Evolutionary conservation across 2,888 invertebrate genomes (phyloP).

Genomic region (Xanthorhoe spadicearia): DNA sequence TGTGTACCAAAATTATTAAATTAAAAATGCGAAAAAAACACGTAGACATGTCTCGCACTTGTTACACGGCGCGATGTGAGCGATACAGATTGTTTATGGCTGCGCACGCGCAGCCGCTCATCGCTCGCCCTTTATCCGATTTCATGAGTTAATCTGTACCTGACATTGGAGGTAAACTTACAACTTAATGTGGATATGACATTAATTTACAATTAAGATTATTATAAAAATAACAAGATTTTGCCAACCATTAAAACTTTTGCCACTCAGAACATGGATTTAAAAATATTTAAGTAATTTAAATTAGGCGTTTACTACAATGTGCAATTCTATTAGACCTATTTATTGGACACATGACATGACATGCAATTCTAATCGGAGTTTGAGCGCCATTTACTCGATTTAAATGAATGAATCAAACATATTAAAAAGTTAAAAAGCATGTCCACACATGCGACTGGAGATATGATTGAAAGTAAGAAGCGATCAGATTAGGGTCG

Average conservation of each 20-base stretch:
- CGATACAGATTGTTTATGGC: conserved; percentile 63
- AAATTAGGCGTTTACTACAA: too few species aligned
- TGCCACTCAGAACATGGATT: too few species aligned
- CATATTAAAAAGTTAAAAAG: neutral
- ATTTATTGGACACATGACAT: too few species aligned
- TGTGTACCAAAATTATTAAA: neutral
- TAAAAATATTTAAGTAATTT: too few species aligned
- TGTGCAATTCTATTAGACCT: too few species aligned
- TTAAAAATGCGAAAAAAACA: conserved; percentile 9
- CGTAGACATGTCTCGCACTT: conserved; percentile 16
- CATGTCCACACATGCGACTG: conserved; percentile 42
- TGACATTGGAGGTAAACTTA: conserved; percentile 20
- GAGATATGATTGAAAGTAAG: conserved; percentile 64
- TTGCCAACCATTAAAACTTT: too few species aligned
- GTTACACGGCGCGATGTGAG: conserved; percentile 39
- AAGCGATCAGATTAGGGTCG: conserved; percentile 64
- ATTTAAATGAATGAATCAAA: neutral
- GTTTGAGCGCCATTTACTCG: too few species aligned
- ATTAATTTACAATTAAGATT: neutral
- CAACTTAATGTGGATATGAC: conserved; percentile 13
- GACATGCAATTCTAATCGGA: too few species aligned
- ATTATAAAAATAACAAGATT: too few species aligned
- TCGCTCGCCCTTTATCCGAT: conserved; percentile 62
- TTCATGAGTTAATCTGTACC: conserved; percentile 63
- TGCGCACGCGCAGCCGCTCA: conserved; percentile 37